Percentiles rank a stretch among this genome's conserved stretches.
Evolutionary conservation across 2,888 invertebrate genomes (phyloP).

Genomic region (Leucophora obtusa): DNA sequence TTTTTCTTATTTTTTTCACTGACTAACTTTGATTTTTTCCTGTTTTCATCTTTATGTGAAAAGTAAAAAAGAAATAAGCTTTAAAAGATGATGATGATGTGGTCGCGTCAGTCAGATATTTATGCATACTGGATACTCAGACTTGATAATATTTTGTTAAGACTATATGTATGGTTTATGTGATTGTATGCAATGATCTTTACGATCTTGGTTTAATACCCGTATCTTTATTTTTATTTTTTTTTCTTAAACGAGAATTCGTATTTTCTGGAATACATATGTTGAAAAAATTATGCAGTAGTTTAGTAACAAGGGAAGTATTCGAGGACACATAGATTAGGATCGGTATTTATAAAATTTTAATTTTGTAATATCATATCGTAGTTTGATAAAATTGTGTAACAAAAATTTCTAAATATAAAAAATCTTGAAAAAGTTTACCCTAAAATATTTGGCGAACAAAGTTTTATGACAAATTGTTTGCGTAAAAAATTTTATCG

Average conservation of each 20-base stretch:
- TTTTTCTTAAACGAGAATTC: no score
- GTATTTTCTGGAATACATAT: slow-evolving; percentile 33
- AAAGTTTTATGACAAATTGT: no score
- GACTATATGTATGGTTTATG: background rate
- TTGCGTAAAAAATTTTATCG: no score
- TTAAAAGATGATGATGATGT: slow-evolving; percentile 44
- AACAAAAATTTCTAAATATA: no score
- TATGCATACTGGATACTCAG: slow-evolving; percentile 10
- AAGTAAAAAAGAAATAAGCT: slow-evolving; percentile 18
- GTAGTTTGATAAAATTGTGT: no score
- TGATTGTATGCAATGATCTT: slow-evolving; percentile 50
- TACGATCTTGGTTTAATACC: slow-evolving; percentile 54
- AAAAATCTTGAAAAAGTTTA: no score
- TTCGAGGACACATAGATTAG: no score
- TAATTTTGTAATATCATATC: no score
- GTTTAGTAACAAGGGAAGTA: background rate
- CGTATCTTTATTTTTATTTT: slow-evolving; percentile 47
- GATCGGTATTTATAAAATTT: background rate
- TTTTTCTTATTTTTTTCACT: slow-evolving; percentile 20
- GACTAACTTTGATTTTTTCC: slow-evolving; percentile 30
- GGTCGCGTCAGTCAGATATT: slow-evolving; percentile 45
- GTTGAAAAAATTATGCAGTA: slow-evolving; percentile 30
- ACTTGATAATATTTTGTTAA: slow-evolving; percentile 26
- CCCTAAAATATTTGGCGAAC: no score
- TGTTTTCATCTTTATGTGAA: slow-evolving; percentile 50